Evolutionary conservation across 2,797 vertebrate genomes (phyloP).

Genomic region (Cuniculus paca): DNA sequence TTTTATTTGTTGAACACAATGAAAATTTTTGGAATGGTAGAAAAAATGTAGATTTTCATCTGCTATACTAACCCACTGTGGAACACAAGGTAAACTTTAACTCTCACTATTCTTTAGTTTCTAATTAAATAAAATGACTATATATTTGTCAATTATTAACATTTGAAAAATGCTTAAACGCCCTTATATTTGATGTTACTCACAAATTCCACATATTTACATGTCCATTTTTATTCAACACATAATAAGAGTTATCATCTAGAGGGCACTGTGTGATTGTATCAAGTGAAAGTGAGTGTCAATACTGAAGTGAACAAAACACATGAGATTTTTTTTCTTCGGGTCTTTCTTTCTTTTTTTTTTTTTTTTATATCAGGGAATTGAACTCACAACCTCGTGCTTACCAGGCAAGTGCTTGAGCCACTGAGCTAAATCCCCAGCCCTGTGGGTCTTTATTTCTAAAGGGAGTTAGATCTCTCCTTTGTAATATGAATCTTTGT

Average conservation of each 20-base stretch:
- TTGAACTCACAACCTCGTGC: no score
- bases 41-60: conserved; percentile 5
- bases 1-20: conserved; percentile 21
- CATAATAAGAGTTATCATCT: background rate
- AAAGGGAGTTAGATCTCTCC: background rate
- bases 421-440: no score
- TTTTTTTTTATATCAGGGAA: no score
- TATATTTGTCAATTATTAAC: background rate
- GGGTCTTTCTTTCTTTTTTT: no score
- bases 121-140: conserved; percentile 51
- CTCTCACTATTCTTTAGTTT: background rate
- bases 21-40: background rate
- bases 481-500: background rate
- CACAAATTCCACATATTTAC: background rate
- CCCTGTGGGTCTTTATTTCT: no score
- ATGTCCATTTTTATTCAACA: background rate
- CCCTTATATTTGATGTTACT: conserved; percentile 2
- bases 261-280: background rate
- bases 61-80: background rate
- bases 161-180: conserved; percentile 5
- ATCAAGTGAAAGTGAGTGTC: no score
- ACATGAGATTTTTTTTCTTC: background rate
- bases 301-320: background rate
- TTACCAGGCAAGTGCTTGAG: no score
- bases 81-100: background rate